Percentiles rank a stretch among this genome's conserved stretches.
These are phyloP conservation scores for Orchesella flavescens DNA, from an alignment of 2,888 invertebrate genomes.

Conservation along the genomic window DNA sequence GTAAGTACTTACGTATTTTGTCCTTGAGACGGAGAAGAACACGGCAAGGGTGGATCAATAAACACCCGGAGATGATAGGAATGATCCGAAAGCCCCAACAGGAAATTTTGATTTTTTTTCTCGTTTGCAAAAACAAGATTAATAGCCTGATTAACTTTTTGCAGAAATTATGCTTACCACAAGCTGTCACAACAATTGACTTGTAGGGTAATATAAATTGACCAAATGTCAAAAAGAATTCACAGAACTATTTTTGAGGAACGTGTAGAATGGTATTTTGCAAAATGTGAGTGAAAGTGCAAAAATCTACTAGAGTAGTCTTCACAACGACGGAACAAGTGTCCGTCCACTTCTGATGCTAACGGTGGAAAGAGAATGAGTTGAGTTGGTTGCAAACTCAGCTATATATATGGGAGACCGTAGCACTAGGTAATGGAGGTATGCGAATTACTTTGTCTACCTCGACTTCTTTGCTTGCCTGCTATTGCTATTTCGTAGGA, in stretches of 20 bases:
- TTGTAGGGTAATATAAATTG: too few species aligned
- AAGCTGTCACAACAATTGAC: too few species aligned
- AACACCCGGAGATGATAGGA: slow-evolving; percentile 56
- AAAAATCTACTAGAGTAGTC: neutral
- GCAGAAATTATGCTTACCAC: neutral
- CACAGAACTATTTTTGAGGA: too few species aligned
- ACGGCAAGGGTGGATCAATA: slow-evolving; percentile 47
- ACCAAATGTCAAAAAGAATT: too few species aligned
- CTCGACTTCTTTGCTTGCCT: neutral
- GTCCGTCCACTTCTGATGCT: slow-evolving; percentile 23
- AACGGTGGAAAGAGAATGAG: slow-evolving; percentile 15
- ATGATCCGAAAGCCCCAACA: slow-evolving; percentile 46
- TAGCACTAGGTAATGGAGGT: neutral
- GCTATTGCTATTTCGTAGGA: slow-evolving; percentile 1
- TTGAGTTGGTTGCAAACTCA: too few species aligned
- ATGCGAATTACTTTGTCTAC: neutral
- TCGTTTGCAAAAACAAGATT: neutral
- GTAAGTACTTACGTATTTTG: slow-evolving; percentile 52
- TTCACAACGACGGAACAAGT: slow-evolving; percentile 7
- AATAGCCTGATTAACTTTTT: neutral
- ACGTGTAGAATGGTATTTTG: too few species aligned
- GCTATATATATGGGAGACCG: neutral
- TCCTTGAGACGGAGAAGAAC: slow-evolving; percentile 48
- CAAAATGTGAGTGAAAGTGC: neutral
- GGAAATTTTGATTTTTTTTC: slow-evolving; percentile 26